Conservation (phyloP, 2,888 invertebrate genomes). For the Selenia dentaria region DNA sequence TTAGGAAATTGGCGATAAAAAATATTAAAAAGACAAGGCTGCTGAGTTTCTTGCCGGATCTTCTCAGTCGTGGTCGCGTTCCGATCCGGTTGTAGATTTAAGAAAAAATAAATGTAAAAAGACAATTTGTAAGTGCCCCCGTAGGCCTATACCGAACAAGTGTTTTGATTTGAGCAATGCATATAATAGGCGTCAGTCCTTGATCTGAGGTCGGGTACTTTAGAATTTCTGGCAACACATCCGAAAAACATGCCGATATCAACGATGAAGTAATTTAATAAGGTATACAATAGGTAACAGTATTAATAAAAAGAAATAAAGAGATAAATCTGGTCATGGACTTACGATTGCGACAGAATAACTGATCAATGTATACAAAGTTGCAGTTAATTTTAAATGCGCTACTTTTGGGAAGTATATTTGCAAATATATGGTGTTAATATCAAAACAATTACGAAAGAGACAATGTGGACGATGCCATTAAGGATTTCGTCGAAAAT, state of each 20-base stretch:
- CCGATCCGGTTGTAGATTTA: too few relatives aligned
- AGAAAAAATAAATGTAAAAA: too few relatives aligned
- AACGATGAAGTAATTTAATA: conserved; percentile 59
- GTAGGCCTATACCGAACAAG: too few relatives aligned
- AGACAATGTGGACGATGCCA: conserved; percentile 30
- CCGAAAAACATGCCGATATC: conserved; percentile 43
- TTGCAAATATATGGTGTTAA: conserved; percentile 3
- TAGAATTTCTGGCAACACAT: too few relatives aligned
- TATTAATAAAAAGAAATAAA: conserved; percentile 27
- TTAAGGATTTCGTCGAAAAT: conserved; percentile 46
- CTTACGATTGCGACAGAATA: conserved; percentile 6
- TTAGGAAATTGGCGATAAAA: too few relatives aligned
- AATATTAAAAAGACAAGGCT: too few relatives aligned
- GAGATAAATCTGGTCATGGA: conserved; percentile 21
- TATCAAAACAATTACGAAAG: conserved; percentile 24
- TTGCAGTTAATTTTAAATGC: conserved; percentile 11
- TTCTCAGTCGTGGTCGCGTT: too few relatives aligned
- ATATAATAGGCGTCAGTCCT: too few relatives aligned
- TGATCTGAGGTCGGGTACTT: too few relatives aligned
- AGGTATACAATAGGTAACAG: conserved; percentile 37
- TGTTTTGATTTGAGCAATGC: too few relatives aligned
- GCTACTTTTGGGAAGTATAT: conserved; percentile 4
- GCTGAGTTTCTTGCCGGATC: too few relatives aligned
- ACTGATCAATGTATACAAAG: conserved; percentile 15
- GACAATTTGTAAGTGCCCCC: too few relatives aligned